Base-by-base conservation (phyloP, 2,888 invertebrate species). In the Phengaris arion region DNA sequence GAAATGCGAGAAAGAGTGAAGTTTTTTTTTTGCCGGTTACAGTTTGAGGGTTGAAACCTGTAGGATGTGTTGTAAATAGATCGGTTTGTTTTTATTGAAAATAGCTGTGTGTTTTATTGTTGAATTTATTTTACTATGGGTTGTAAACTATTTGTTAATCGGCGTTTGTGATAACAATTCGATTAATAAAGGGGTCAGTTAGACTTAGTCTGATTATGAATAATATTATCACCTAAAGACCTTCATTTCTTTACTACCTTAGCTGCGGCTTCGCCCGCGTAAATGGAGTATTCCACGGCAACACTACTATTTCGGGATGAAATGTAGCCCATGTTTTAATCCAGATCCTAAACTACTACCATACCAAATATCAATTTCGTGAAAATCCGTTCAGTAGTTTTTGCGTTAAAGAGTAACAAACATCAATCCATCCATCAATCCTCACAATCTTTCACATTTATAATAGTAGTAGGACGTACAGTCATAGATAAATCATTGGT, bases 171-270 rank as follows among this genome's bases (percentile, higher is more conserved):
- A 64, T 64, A 64, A 64, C 12, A 35, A 35, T 64, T 35, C 64
- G 64, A 64, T 64, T 64, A 35, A 64, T 64, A 64, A 64, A 35
- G 12, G 35, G 64, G 64, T 35, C 64, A 64, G 45, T 64, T 64
- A 10, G 59, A 22, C 12, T 13, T 12, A 45, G 52, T 10, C 52
- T 10, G 52, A 52, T 10, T 52, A 10, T 52, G 3, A 45, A 12
- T 45, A 45, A 45, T 22, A 8, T 59, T 22, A 35, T 35, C 10
- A 1, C 10, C 35, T 64, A 12, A 35, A 12, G 7, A 59, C 59
- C 8, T 6, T 22, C 35, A 6, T 35, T 2, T 12, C 12, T 64
- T 6, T 64, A 12, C 22, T 22, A 22, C 22, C 22, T 22, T 22
- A 22, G 22, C 22, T 22, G 22, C 22, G 22, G 22, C 22, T 22